Conservation (phyloP, 1,140 invertebrate species). For the Pseudomyrmex flavicornis region DNA sequence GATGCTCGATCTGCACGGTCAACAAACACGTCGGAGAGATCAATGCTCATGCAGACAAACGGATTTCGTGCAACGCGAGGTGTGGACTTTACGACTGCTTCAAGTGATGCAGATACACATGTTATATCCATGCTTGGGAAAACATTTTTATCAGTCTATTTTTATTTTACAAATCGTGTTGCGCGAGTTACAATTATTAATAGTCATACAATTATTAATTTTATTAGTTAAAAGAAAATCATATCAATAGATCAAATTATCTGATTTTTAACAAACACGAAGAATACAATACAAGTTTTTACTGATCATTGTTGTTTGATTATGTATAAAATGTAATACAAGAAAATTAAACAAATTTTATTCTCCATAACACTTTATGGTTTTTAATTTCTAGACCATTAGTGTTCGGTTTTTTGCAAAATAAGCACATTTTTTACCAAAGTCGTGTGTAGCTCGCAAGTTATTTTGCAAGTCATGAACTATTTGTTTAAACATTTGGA, state of each 20-base stretch:
- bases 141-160: constrained; percentile 14
- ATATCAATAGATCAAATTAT: not conserved
- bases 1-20: constrained; percentile 31
- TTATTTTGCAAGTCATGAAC: not conserved
- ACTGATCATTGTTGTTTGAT: not conserved
- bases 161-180: not conserved
- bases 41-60: constrained; percentile 34
- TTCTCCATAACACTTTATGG: not conserved
- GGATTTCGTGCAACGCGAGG: not conserved
- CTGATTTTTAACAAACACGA: not conserved
- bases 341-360: not conserved
- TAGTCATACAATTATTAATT: not conserved
- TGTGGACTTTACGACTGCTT: constrained; percentile 36
- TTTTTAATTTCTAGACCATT: not conserved
- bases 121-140: not conserved
- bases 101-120: constrained; percentile 4
- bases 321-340: not conserved
- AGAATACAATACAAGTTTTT: not conserved
- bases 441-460: not conserved
- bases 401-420: too few species aligned
- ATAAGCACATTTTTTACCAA: too few species aligned
- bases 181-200: too few species aligned
- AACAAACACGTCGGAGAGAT: constrained; percentile 12
- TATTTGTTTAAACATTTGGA: not conserved
- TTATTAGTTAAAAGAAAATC: not conserved